Evolutionary conservation across 2,888 invertebrate species (phyloP), one percentile per base, ranked within the genome.

Genomic region (Mechanitis mazaeus): DNA sequence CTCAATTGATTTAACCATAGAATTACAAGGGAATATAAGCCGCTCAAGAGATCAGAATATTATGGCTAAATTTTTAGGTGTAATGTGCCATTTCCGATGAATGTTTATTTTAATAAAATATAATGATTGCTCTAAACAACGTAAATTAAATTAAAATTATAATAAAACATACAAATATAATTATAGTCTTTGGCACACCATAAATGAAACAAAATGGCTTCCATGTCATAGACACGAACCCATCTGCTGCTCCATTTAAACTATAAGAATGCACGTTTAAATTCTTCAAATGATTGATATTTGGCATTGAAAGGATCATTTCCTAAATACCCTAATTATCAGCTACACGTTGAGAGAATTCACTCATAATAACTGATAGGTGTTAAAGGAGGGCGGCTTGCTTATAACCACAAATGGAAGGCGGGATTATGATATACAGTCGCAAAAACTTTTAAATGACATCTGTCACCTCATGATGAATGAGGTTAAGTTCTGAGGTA

Each of bases 61-160:
- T 60, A 55, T 70, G 56, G 73, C 50, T 72, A 65, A 68, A 57
- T 75, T 75, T 70, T 71, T 69, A 74, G 75, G 73, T 79, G 78
- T 87, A 86, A 88, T 85, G 79, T 83, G 87, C 79, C 81, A 86
- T 85, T 87, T 87, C 87, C 88, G 79, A 83, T 84, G 74, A 73
- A 72, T 50, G 50, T 50, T 28, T 28, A 38, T n/a, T 35, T 31
- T 38, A 50, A 59, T 20, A 55, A 28, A 45, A 46, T 28, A 54
- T 35, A 35, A 11, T 57, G 45, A 28, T 20, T 35, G 20, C 3
- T 33, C 33, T 45, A 33, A 33, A 20, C n/a, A 33, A 38, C 35
- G 31, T 57, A 38, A 38, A 50, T 56, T 33, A 45, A 3, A 9
- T 31, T 31, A 31, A 7, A 31, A 50, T 28, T 9, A 12, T 50